These are phyloP conservation scores for Carettochelys insculpta DNA, from an alignment of 2,113 vertebrate species.

Conservation along the genomic window DNA sequence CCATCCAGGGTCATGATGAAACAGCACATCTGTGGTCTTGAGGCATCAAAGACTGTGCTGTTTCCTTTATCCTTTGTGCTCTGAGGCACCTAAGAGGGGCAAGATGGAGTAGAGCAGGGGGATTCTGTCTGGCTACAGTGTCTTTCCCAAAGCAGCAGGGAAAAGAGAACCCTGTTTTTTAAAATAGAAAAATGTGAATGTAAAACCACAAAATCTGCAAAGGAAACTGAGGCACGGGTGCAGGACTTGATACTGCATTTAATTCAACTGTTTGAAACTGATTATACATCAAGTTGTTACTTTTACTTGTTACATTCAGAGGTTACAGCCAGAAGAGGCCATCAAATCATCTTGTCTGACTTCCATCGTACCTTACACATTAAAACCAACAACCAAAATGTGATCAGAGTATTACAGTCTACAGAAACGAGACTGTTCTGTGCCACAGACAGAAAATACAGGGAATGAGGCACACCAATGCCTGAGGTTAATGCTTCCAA, in stretches of 20 bases:
- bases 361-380: background rate
- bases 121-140: too few species aligned
- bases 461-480: background rate
- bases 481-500: background rate
- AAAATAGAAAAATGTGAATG: constrained; percentile 1
- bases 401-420: background rate
- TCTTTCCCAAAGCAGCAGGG: constrained; percentile 29
- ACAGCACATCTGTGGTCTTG: too few species aligned
- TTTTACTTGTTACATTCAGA: background rate
- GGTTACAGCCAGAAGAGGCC: background rate
- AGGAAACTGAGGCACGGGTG: background rate
- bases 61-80: too few species aligned
- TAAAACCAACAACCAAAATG: background rate
- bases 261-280: background rate
- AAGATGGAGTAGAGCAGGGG: too few species aligned
- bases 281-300: background rate
- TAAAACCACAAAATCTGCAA: background rate
- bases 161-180: constrained; percentile 21
- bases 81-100: too few species aligned
- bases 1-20: too few species aligned
- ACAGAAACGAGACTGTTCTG: background rate
- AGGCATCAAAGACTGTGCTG: too few species aligned
- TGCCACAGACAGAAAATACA: background rate
- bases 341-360: background rate
- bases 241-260: background rate